A percentile compares a stretch with the other conserved stretches of the same genome.
These are phyloP conservation scores for Synodontis membranacea DNA, from an alignment of 2,113 vertebrate genomes.

Conservation along the genomic window DNA sequence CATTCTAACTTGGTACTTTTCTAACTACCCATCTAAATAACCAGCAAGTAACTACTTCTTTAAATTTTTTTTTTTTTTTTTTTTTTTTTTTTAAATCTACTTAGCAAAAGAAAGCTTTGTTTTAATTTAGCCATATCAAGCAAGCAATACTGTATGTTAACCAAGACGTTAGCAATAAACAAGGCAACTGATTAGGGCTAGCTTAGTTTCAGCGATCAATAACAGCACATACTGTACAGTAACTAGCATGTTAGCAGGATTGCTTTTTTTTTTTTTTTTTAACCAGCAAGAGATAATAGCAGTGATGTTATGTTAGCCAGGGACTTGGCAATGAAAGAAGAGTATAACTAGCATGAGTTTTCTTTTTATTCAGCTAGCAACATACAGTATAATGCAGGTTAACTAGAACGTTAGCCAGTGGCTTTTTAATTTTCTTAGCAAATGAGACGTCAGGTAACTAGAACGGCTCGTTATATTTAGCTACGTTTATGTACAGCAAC, in stretches of 20 bases:
- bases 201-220: neutral
- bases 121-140: neutral
- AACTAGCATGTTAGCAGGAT: neutral
- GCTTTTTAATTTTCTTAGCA: neutral
- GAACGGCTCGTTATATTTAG: neutral
- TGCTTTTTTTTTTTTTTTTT: neutral
- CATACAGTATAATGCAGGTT: neutral
- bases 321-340: neutral
- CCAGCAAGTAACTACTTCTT: neutral
- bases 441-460: neutral
- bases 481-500: neutral
- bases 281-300: neutral
- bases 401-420: neutral
- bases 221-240: neutral
- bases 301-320: neutral
- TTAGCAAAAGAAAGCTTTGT: neutral
- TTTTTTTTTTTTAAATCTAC: no score
- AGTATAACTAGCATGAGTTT: neutral
- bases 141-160: neutral
- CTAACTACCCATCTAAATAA: neutral
- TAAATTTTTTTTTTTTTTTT: no score
- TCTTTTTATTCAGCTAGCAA: neutral
- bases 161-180: neutral
- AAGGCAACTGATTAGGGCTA: neutral
- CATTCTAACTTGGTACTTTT: neutral